Evolutionary conservation across 2,113 vertebrate species (phyloP), one percentile per base, ranked within the genome.

Genomic region (Scolopax mira): DNA sequence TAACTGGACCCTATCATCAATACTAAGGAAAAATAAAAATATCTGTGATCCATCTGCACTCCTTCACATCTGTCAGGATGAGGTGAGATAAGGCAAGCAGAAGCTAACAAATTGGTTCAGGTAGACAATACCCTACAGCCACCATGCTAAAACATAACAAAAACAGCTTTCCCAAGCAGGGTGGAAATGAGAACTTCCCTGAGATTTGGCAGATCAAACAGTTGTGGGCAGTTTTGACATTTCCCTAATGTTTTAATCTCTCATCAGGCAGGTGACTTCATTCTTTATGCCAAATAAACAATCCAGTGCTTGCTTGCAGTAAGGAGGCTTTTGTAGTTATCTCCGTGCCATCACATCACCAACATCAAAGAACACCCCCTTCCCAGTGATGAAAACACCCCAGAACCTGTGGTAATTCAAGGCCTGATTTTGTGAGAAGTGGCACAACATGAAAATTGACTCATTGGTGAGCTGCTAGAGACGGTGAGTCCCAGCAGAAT

Each of bases 181-280:
- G 44, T 94, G 77, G 77, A 81, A 96, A 84, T 11, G 10, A 31
- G 57, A 85, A 79, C 41, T 95, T 93, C 89, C 81, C 81, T 66
- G 62, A 93, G 91, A 96, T 80, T 85, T 85, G 87, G 78, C 87
- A 95, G 85, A 94, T 86, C 24, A 91, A 87, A 79, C 39, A 87
- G 39, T 39, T 92, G 70, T 75, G 84, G 93, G 94, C 81, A 96
- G 78, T 95, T 96, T 75, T 93, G 91, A 90, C 78, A 81, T 86
- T 84, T 94, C 73, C 52, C 44, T 89, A 75, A 80, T 61, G 64
- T 88, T 88, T 64, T 51, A 52, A 90, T 92, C 83, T 93, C 92
- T 92, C 92, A 86, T 81, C 83, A 35, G 79, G 77, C 93, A 92
- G 83, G 95, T 95, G 91, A 93, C 95, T 96, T 94, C 89, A 95